Evolutionary conservation across 2,113 vertebrate genomes (phyloP).

Genomic region (Psilopogon haemacephalus): DNA sequence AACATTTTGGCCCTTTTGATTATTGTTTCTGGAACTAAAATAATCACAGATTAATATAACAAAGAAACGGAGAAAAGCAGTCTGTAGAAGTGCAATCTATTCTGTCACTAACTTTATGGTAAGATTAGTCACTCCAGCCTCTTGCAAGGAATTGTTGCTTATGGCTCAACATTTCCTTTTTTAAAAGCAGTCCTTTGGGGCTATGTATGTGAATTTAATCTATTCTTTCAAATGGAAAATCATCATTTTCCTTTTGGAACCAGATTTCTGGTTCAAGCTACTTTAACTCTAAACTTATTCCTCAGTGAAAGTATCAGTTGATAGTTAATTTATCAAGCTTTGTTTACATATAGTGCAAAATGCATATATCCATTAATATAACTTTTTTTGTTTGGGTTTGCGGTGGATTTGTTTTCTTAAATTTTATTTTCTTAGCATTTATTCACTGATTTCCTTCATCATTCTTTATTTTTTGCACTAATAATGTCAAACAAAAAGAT

Average conservation of each 20-base stretch:
- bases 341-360: not conserved
- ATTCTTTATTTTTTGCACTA: not conserved
- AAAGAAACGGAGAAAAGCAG: not conserved
- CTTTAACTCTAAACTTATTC: not conserved
- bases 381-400: not conserved
- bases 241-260: not conserved
- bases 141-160: not conserved
- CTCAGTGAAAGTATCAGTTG: not conserved
- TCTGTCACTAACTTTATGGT: rapidly evolving
- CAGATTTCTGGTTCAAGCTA: not conserved
- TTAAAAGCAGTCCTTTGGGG: not conserved
- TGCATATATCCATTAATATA: not conserved
- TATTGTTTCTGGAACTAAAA: not conserved
- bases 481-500: not conserved
- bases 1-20: not conserved
- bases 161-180: not conserved
- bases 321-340: not conserved
- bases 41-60: not conserved
- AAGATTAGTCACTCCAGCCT: not conserved
- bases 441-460: not conserved
- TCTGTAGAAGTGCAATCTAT: not conserved
- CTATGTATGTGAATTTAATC: not conserved
- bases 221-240: not conserved
- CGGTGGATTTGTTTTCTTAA: not conserved
- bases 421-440: not conserved